Conservation (phyloP, 2,113 vertebrate genomes). For the Lycocorax pyrrhopterus region DNA sequence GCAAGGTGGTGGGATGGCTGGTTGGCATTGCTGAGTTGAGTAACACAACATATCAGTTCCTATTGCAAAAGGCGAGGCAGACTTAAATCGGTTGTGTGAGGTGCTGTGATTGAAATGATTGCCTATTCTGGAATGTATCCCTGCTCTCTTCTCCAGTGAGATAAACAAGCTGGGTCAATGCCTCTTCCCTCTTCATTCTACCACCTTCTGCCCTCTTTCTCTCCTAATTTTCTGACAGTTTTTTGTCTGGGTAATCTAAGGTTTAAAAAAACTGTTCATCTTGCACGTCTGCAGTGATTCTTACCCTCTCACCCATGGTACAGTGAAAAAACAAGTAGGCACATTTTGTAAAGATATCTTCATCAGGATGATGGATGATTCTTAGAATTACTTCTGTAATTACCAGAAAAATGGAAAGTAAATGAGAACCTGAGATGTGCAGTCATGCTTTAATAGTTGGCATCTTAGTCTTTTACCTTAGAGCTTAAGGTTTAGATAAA, state of each 20-base stretch:
- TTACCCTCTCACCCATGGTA: neutral
- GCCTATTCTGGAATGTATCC: neutral
- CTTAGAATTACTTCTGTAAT: neutral
- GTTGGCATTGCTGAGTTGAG: neutral
- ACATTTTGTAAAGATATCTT: neutral
- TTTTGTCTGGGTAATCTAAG: neutral
- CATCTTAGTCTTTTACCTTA: neutral
- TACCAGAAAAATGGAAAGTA: neutral
- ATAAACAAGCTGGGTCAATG: neutral
- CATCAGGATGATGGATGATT: neutral
- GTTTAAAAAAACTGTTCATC: neutral
- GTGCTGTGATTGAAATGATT: neutral
- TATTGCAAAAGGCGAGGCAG: neutral
- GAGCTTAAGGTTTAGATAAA: neutral
- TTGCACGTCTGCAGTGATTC: neutral
- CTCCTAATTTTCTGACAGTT: neutral
- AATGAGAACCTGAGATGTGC: neutral
- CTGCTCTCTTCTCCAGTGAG: neutral
- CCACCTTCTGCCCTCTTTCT: neutral
- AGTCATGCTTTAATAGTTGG: neutral
- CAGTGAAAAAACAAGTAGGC: neutral
- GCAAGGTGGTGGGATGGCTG: neutral
- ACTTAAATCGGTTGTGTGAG: neutral
- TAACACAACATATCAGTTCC: accelerated
- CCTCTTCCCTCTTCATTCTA: neutral